These are phyloP conservation scores for Holacanthus passer DNA, from an alignment of 2,113 vertebrate species.

Conservation along the genomic window DNA sequence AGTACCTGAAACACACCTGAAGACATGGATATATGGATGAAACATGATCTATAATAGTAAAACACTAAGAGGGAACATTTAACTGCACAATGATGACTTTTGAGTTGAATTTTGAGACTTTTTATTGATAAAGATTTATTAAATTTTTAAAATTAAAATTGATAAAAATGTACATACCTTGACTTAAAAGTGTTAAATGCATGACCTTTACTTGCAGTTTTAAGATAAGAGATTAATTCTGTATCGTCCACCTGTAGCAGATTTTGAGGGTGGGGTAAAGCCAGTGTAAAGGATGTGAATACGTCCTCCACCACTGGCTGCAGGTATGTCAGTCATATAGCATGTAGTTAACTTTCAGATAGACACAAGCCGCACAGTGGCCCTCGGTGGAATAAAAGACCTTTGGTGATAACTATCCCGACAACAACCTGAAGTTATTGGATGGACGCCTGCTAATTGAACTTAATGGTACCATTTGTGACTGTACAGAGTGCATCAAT, in stretches of 20 bases:
- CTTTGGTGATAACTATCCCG: constrained; percentile 30
- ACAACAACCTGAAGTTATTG: constrained; percentile 25
- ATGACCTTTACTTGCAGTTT: neutral
- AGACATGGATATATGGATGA: no score
- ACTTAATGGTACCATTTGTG: constrained; percentile 67
- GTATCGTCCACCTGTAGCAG: neutral
- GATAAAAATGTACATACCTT: neutral
- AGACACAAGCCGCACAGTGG: neutral
- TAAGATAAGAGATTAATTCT: neutral
- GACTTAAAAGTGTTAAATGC: neutral
- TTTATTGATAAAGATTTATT: neutral
- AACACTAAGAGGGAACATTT: neutral
- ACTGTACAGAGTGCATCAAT: constrained; percentile 57
- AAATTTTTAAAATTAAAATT: no score
- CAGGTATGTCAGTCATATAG: constrained; percentile 12
- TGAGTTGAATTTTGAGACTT: neutral
- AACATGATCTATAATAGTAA: no score
- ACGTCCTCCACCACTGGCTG: neutral
- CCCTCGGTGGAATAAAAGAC: constrained; percentile 26
- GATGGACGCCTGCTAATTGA: constrained; percentile 60
- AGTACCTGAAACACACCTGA: no score
- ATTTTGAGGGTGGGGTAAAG: neutral
- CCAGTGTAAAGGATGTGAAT: neutral
- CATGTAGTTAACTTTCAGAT: constrained; percentile 23
- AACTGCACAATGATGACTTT: neutral